Base-by-base conservation (phyloP, 2,113 vertebrate genomes). In the Cololabis saira region DNA sequence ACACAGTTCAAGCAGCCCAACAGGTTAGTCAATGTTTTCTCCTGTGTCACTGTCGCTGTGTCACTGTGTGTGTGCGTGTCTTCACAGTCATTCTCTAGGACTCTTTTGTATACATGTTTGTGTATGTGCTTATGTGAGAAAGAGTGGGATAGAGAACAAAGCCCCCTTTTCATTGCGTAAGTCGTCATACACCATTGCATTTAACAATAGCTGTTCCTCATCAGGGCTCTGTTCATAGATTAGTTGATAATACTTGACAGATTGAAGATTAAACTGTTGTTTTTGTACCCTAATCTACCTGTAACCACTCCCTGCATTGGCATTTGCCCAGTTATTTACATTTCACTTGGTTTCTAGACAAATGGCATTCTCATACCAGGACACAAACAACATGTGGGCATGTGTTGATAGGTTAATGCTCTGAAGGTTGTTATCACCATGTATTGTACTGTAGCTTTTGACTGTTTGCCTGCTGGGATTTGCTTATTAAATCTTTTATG, bases 1-100 rank as follows among this genome's bases (percentile, higher is more conserved):
- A 1, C 37, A 92, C 90, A 0, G 1, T 88, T 43, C 17, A 76
- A 57, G 69, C 69, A 5, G 81, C 63, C 45, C 22, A 84, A 33
- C 85, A 93, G 91, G 93, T 94, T 67, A 63, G 83, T 62, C 40
- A 3, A 6, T 21, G 5, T 68, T 75, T 67, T 51, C 12, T 13
- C 2, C 10, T 14, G 0, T 0, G 17, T 4, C 2, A 1, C 17
- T 54, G 59, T n/a, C 12, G 13, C 17, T 5, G 13, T 17, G 2
- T 53, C n/a, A 0, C 37, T 12, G 6, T 24, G 12, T 17, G 4
- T 9, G 12, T 12, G 5, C 16, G 9, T 57, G 14, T 40, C 1
- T 18, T 50, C 4, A 16, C 12, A 22, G 21, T 49, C 14, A 52
- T 51, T 66, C 18, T 6, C 22, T 21, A 0, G 1, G 1, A 30